A percentile compares a stretch with the other conserved stretches of the same genome.
Conservation (phyloP, 2,797 vertebrate genomes). For the Furcifer pardalis region DNA sequence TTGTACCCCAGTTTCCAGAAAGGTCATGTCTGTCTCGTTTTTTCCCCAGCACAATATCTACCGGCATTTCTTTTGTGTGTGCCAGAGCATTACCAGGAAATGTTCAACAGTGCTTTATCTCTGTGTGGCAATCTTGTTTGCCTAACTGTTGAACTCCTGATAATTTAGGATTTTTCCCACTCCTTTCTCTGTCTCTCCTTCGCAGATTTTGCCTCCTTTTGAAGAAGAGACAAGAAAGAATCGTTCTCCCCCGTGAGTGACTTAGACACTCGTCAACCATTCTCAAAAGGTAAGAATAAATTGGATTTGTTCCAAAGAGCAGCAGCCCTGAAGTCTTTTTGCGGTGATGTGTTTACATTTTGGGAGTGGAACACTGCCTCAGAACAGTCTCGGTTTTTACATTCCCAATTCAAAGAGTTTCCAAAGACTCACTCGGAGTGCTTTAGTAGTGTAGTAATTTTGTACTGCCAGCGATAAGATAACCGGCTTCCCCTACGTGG, state of each 20-base stretch:
- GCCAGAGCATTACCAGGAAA: constrained; percentile 40
- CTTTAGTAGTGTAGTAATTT: too few species aligned
- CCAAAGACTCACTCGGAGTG: too few species aligned
- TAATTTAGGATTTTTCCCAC: not conserved
- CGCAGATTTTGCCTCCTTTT: not conserved
- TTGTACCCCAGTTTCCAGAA: too few species aligned
- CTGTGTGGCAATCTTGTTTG: not conserved
- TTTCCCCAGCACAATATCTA: fast-evolving
- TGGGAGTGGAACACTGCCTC: too few species aligned
- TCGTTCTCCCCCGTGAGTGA: not conserved
- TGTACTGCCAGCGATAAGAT: too few species aligned
- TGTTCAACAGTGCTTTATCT: not conserved
- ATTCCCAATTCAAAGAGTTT: too few species aligned
- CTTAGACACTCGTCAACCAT: not conserved
- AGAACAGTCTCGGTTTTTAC: too few species aligned
- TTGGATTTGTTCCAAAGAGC: not conserved
- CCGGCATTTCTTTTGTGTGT: constrained; percentile 21
- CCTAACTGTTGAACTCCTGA: fast-evolving
- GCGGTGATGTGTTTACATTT: not conserved
- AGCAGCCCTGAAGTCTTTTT: not conserved
- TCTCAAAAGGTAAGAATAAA: not conserved
- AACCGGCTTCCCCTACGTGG: too few species aligned
- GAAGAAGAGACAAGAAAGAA: not conserved
- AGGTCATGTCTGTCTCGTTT: not conserved
- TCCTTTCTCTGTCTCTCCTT: not conserved